Base-by-base conservation (phyloP, 2,888 invertebrate genomes). In the Drosophila robusta region DNA sequence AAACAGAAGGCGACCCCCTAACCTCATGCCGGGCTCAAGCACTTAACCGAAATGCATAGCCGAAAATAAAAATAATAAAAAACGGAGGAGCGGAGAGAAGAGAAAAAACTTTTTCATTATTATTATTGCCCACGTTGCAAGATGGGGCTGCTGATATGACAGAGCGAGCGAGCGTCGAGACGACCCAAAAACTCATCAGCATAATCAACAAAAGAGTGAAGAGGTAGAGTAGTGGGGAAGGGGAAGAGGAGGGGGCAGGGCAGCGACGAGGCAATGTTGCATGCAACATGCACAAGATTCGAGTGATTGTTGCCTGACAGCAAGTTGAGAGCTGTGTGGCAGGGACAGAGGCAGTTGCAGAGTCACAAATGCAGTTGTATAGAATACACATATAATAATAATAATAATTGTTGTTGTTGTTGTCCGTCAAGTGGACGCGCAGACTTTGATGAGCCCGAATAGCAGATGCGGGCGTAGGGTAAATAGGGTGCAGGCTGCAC, bases 251-350 rank as follows among this genome's bases (percentile, higher is more conserved):
- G 38, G 66, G 34, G 16, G 4, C 14, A 11, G 14, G 57, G 24
- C 50, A 58, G 24, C 45, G 50, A 18, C 26, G 47, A 41, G 72
- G 63, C 51, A 71, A 70, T 76, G 86, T 88, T 83, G 83, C 83
- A 86, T 83, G 83, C 87, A 86, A 83, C 83, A 83, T 83, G 83
- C 79, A 85, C 86, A 81, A 78, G 68, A 70, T 61, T 54, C 76
- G 75, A 81, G 71, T 78, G 75, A 78, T 70, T 70, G 75, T 64
- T 86, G 77, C 67, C 75, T 75, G 81, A 84, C 70, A 75, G 82
- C 78, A 70, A 61, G 86, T 58, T 77, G 75, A 75, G 75, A 58
- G 29, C 9, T 29, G 29, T 29, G 29, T 29, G 29, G 76, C 55
- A 34, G 39, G 14, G 38, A 60, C 61, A 9, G 18, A 4, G 16